Conservation (phyloP, 1,140 invertebrate species). For the Parapsyche elsis region DNA sequence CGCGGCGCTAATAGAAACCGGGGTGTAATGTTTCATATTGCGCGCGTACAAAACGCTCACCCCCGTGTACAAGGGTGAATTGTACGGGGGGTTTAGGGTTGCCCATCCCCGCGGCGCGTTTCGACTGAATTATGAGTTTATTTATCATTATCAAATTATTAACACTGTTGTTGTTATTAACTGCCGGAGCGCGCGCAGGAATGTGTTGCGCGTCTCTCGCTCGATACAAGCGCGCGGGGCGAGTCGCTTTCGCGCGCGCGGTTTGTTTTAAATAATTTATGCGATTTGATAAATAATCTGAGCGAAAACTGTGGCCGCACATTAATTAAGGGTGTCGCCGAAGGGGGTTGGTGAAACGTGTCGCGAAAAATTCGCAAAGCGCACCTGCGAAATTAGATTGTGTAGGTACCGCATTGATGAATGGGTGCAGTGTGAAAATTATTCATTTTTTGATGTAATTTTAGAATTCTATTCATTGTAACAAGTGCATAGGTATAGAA, state of each 20-base stretch:
- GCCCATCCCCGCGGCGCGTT: conserved; percentile 41
- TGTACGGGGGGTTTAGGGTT: too few species aligned
- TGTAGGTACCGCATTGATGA: too few species aligned
- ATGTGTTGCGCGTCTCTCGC: conserved; percentile 39
- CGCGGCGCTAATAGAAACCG: conserved; percentile 55
- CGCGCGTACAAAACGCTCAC: conserved; percentile 44
- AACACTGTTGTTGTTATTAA: conserved; percentile 59
- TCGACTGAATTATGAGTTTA: conserved; percentile 67
- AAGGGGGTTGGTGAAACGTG: too few species aligned
- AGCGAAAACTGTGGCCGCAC: conserved; percentile 45
- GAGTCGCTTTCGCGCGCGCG: background rate
- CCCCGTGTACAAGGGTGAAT: conserved; percentile 14
- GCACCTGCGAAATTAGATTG: background rate
- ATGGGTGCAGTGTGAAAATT: too few species aligned
- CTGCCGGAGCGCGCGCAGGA: conserved; percentile 44
- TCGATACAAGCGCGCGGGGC: background rate
- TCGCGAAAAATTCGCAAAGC: background rate
- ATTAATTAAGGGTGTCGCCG: conserved; percentile 33
- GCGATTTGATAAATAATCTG: conserved; percentile 49
- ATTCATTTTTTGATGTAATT: too few species aligned
- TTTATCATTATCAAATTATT: conserved; percentile 70
- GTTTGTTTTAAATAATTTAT: conserved; percentile 54
- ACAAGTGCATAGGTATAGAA: too few species aligned
- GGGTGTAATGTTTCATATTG: conserved; percentile 56
- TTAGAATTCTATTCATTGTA: too few species aligned